Conservation (phyloP, 2,797 vertebrate genomes). For the Hyperoplus lanceolatus region DNA sequence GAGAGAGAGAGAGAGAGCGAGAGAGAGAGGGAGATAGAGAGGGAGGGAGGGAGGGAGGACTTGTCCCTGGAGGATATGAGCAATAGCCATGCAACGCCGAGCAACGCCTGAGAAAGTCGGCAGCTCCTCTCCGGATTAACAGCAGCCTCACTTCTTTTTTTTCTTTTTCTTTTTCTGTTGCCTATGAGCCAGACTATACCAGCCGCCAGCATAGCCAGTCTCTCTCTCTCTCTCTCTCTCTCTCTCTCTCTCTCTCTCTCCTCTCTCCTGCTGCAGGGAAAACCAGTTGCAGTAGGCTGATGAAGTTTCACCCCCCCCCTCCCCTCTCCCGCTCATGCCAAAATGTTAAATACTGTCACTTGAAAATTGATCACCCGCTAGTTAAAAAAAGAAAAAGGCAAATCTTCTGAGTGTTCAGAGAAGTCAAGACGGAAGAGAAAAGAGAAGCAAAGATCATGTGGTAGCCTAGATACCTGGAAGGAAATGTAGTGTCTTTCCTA, state of each 20-base stretch:
- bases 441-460: background rate
- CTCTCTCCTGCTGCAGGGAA: constrained; percentile 44
- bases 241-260: no score
- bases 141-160: constrained; percentile 47
- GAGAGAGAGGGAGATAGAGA: constrained; percentile 50
- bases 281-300: constrained; percentile 51
- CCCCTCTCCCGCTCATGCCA: constrained; percentile 48
- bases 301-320: constrained; percentile 48
- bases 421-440: background rate
- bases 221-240: background rate
- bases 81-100: constrained; percentile 85
- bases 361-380: constrained; percentile 36
- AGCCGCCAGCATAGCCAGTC: constrained; percentile 33
- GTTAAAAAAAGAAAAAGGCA: constrained; percentile 21
- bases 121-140: constrained; percentile 75
- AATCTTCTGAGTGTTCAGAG: background rate
- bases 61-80: constrained; percentile 79
- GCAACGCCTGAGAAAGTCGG: constrained; percentile 79
- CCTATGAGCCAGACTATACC: constrained; percentile 61
- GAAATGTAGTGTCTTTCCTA: background rate
- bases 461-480: constrained; percentile 3
- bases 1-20: constrained; percentile 63
- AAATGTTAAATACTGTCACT: constrained; percentile 49
- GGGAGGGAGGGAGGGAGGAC: constrained; percentile 42
- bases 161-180: constrained; percentile 41